Percentiles rank a stretch among this genome's conserved stretches.
Evolutionary conservation across 2,113 vertebrate species (phyloP).

Genomic region (Erinaceus europaeus): DNA sequence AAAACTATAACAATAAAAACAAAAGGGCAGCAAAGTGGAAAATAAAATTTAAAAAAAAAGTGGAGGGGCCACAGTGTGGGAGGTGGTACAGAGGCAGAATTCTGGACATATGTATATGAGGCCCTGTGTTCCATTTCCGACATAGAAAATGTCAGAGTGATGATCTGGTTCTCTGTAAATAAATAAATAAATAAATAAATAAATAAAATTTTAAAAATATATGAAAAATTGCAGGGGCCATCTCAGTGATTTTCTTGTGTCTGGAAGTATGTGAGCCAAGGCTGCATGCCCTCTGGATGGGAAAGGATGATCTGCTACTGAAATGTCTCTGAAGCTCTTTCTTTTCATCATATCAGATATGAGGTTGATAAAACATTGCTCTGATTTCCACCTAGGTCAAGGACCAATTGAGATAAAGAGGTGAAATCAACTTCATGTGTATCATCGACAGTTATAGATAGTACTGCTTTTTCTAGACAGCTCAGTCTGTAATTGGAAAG

Average conservation of each 20-base stretch:
- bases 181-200: too few relatives aligned
- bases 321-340: neutral
- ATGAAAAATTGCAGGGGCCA: too few relatives aligned
- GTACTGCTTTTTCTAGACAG: neutral
- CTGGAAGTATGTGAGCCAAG: neutral
- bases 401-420: neutral
- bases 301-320: neutral
- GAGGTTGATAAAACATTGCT: neutral
- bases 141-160: too few relatives aligned
- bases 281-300: neutral
- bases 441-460: neutral
- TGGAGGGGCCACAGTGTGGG: too few relatives aligned
- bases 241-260: neutral
- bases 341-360: neutral
- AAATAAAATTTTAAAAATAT: too few relatives aligned
- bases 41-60: too few relatives aligned
- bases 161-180: too few relatives aligned
- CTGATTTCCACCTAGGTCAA: neutral
- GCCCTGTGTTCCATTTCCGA: too few relatives aligned
- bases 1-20: too few relatives aligned
- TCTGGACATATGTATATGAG: too few relatives aligned
- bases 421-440: neutral
- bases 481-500: neutral
- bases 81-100: too few relatives aligned
- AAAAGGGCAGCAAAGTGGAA: too few relatives aligned